Evolutionary conservation across 2,888 invertebrate genomes (phyloP).

Genomic region (Spodoptera exigua): DNA sequence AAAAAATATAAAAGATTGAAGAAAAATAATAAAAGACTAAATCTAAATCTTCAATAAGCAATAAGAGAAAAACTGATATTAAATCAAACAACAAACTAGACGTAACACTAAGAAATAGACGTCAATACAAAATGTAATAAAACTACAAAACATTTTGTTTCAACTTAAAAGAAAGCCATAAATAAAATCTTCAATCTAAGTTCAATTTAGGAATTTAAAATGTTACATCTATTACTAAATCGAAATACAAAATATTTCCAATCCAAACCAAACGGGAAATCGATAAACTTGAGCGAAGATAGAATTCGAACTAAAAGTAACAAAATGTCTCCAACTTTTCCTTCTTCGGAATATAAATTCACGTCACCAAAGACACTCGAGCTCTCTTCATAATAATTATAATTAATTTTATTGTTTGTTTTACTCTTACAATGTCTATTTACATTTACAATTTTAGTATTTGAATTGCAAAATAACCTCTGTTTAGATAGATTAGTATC

Average conservation of each 20-base stretch:
- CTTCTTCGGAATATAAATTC: slow-evolving; percentile 27
- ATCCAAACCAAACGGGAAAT: slow-evolving; percentile 21
- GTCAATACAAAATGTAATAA: no score
- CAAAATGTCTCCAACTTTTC: slow-evolving; percentile 9
- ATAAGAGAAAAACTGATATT: no score
- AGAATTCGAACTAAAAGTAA: slow-evolving; percentile 11
- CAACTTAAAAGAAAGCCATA: no score
- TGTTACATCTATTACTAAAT: neutral
- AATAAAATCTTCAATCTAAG: no score
- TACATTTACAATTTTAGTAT: slow-evolving; percentile 39
- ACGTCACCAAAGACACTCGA: slow-evolving; percentile 24
- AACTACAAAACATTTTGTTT: no score
- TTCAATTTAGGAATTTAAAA: neutral
- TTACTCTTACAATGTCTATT: slow-evolving; percentile 30
- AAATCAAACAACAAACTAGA: no score
- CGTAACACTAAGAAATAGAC: no score
- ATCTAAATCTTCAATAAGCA: no score
- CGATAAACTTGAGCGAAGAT: slow-evolving; percentile 20
- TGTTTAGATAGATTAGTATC: slow-evolving; percentile 50
- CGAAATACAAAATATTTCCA: slow-evolving; percentile 10
- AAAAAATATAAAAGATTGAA: no score
- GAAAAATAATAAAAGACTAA: no score
- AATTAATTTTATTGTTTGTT: slow-evolving; percentile 57
- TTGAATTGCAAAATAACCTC: slow-evolving; percentile 50
- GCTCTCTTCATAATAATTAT: slow-evolving; percentile 42